A percentile compares a stretch with the other conserved stretches of the same genome.
Evolutionary conservation across 92 coral and sea anemone species (phyloP).

Genomic region (Porites evermanni): DNA sequence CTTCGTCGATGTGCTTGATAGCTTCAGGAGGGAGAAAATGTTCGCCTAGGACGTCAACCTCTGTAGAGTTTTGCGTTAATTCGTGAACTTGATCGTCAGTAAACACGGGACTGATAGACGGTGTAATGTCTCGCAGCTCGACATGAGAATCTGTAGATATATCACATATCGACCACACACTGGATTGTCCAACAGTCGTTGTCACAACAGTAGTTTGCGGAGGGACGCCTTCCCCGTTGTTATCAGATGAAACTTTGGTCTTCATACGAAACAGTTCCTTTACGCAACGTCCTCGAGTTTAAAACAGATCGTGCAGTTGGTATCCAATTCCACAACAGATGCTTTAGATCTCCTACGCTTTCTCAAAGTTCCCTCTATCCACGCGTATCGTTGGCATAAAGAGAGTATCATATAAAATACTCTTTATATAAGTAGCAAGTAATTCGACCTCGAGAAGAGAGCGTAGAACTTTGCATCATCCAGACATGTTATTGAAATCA

Average conservation of each 20-base stretch:
- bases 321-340: not conserved
- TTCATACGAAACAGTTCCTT: conserved; percentile 43
- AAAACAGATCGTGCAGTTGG: not conserved
- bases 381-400: not conserved
- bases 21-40: conserved; percentile 75
- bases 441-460: not conserved
- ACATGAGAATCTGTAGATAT: conserved; percentile 72
- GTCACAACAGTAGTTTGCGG: conserved; percentile 40
- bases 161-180: conserved; percentile 76
- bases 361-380: not conserved
- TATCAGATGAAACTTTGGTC: conserved; percentile 45
- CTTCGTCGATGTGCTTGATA: conserved; percentile 85
- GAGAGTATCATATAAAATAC: not conserved
- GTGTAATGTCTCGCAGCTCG: conserved; percentile 92
- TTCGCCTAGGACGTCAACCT: conserved; percentile 74
- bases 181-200: conserved; percentile 49
- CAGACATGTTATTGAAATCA: not conserved
- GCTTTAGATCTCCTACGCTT: not conserved
- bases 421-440: not conserved
- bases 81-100: conserved; percentile 98
- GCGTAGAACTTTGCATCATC: not conserved
- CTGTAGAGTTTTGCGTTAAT: conserved; percentile 78
- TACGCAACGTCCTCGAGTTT: not conserved
- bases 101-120: conserved; percentile 94
- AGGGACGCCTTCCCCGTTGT: conserved; percentile 32